Base-by-base conservation (phyloP, 1,140 invertebrate species). In the Parapsyche elsis region DNA sequence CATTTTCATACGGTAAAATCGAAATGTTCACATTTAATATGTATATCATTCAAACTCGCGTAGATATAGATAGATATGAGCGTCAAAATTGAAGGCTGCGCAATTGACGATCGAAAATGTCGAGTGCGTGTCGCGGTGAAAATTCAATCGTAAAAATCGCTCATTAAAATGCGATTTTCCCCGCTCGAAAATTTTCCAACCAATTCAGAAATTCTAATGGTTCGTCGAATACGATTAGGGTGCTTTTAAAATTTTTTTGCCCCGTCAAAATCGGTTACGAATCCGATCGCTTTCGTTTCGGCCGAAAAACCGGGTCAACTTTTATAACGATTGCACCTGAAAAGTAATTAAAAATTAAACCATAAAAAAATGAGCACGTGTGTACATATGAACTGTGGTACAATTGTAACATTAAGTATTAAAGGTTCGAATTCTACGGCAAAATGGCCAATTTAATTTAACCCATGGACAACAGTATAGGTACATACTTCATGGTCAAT, bases 81-180 rank as follows among this genome's bases (percentile, higher is more conserved):
- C 49, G 16, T 53, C 21, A n/a, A 21, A 61, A 19, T 19, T 21
- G 57, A 61, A 61, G 57, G 57, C 19, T 53, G 2, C 30, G 30
- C 30, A 7, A 38, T 38, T 4, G 49, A 5, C 57, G 57, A 61
- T 61, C n/a, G 16, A 61, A 61, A 61, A 61, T 61, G 57, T 61
- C 57, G 1, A 9, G 9, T 53, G 9, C 57, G 57, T 19, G 57
- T 9, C 57, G 30, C n/a, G n/a, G 14, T 16, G 57, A 61, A 61
- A 61, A 61, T 61, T 61, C 16, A 19, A 16, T n/a, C 49, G 49
- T 53, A n/a, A 53, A 53, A 53, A 19, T n/a, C 57, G 16, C 57
- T 61, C 57, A 16, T 61, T 61, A 61, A 61, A 61, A 61, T 61
- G 16, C 57, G 16, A 61, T 61, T 61, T 61, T 61, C 57, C 57